Evolutionary conservation across 2,113 vertebrate species (phyloP), one percentile per base, ranked within the genome.

Genomic region (Neogobius melanostomus): DNA sequence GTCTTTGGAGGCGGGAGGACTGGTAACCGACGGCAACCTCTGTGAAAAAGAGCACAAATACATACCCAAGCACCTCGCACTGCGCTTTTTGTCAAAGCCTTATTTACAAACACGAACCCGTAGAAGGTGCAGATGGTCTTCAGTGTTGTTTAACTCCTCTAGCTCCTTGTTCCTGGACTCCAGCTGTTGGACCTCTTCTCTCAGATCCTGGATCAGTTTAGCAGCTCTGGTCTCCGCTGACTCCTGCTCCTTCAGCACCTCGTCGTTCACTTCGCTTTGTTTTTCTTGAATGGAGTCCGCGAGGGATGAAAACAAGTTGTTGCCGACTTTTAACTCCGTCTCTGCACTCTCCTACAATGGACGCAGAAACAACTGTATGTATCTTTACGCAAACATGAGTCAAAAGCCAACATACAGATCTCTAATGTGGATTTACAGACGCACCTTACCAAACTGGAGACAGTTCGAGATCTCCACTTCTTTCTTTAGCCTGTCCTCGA

Each of bases 61-160:
- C 4, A 5, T 4, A 36, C 28, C 28, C 4, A 47, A 6, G 7
- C 21, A 21, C 1, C 21, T 21, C 21, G 21, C 21, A 21, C 21
- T 21, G 46, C 10, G 1, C 10, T 8, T 47, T 47, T 8, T 8
- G 46, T 47, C 5, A 11, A 47, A 7, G 46, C 15, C 49, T 11
- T 14, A 51, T 8, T 46, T 16, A 42, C 21, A 2, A 21, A 21
- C 21, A 21, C 56, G 64, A 51, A 92, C 91, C 87, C 91, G 88
- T 43, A 92, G 7, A n/a, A 91, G 63, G 51, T 84, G 77, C 71
- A 92, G 82, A 7, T 91, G 85, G 68, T 92, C 90, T 8, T 89
- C 82, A 0, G 71, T 76, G 68, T 62, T 71, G 61, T 53, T 59
- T 46, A 91, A 77, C 69, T 78, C 46, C 65, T 82, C 68, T 76